Conservation (phyloP, 1,140 invertebrate genomes). For the Cydia pomonella region DNA sequence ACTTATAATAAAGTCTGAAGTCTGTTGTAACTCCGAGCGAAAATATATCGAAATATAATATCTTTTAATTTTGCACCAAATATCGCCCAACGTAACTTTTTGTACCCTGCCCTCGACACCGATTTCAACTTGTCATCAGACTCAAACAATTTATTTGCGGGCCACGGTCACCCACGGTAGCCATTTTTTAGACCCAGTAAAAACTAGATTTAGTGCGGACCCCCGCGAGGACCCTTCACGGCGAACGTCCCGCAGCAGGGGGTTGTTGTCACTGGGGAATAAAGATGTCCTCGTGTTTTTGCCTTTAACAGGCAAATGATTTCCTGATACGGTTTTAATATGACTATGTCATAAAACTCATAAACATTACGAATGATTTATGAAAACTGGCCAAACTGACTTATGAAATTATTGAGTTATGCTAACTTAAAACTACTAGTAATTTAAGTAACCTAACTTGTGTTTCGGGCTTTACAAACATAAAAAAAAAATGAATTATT, state of each 20-base stretch:
- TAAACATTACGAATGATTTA: background rate
- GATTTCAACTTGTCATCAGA: slow-evolving; percentile 4
- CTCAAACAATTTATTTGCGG: slow-evolving; percentile 1
- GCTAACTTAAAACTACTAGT: no score
- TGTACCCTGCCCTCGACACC: slow-evolving; percentile 9
- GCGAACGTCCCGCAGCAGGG: slow-evolving; percentile 43
- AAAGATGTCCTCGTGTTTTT: slow-evolving; percentile 1
- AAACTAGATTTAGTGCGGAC: slow-evolving; percentile 33
- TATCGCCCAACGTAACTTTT: background rate
- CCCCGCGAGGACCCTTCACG: slow-evolving; percentile 8
- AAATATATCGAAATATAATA: no score
- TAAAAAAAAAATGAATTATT: no score
- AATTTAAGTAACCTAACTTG: no score
- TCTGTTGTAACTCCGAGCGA: no score
- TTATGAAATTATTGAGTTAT: background rate
- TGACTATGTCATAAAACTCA: background rate
- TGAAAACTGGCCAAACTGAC: no score
- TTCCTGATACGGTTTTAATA: slow-evolving; percentile 14
- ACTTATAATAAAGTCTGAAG: no score
- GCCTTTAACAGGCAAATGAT: background rate
- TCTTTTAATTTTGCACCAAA: background rate
- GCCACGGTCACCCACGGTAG: slow-evolving; percentile 17
- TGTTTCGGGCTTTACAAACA: no score
- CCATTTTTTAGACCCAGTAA: background rate
- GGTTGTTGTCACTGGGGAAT: slow-evolving; percentile 36